Evolutionary conservation across 1,140 invertebrate species (phyloP).

Genomic region (Cotesia chilonis): DNA sequence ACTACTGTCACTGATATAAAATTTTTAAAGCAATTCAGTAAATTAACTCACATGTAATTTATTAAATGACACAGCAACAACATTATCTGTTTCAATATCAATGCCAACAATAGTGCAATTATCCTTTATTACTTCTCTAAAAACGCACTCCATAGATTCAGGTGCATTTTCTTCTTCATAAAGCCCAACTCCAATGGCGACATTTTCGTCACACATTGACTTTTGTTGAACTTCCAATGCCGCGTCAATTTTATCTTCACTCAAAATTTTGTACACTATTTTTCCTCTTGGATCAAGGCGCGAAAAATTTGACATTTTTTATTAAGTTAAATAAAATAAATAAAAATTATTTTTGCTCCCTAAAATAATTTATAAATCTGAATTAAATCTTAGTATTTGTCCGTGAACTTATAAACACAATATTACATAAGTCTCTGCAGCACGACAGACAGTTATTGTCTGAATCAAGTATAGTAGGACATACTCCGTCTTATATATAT

Average conservation of each 20-base stretch:
- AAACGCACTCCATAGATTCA: constrained; percentile 48
- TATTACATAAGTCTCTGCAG: not conserved
- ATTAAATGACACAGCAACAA: constrained; percentile 54
- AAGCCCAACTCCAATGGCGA: constrained; percentile 47
- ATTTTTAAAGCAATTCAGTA: too few relatives aligned
- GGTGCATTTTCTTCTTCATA: constrained; percentile 48
- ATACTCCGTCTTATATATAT: not conserved
- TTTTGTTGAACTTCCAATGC: constrained; percentile 41
- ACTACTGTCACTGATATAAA: not conserved
- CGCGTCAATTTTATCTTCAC: constrained; percentile 41
- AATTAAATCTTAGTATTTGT: too few relatives aligned
- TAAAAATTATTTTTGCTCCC: too few relatives aligned
- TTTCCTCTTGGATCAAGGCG: constrained; percentile 19
- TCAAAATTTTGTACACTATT: constrained; percentile 44
- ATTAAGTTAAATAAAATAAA: not conserved
- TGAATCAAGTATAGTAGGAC: not conserved
- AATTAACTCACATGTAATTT: constrained; percentile 50
- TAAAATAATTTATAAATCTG: not conserved
- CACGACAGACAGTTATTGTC: not conserved
- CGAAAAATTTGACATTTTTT: constrained; percentile 29
- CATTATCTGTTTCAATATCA: constrained; percentile 42
- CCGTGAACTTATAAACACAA: not conserved
- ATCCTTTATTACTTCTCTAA: constrained; percentile 51
- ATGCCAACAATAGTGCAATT: constrained; percentile 50
- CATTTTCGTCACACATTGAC: constrained; percentile 47